These are phyloP conservation scores for Gryllus bimaculatus DNA, from an alignment of 1,140 invertebrate genomes.

Conservation along the genomic window DNA sequence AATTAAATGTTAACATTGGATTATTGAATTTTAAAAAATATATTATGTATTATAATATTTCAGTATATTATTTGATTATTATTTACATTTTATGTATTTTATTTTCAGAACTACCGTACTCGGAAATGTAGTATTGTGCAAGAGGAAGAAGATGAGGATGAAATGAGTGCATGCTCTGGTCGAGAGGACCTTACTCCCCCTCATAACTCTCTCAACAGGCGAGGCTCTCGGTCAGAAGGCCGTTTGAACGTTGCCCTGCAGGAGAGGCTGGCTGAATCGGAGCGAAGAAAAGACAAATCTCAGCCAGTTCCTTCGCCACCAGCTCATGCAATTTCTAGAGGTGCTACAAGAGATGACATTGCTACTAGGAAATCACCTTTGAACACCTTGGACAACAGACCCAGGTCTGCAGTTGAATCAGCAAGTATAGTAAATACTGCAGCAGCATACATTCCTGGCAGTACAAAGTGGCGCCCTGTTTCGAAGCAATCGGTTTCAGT, in stretches of 20 bases:
- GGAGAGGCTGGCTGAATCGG: slow-evolving; percentile 36
- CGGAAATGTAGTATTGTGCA: slow-evolving; percentile 82
- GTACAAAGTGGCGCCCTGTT: slow-evolving; percentile 20
- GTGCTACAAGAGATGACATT: slow-evolving; percentile 23
- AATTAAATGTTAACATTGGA: too few species aligned
- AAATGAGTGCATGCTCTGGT: slow-evolving; percentile 41
- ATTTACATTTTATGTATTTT: not conserved
- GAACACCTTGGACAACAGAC: not conserved
- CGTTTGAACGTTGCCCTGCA: slow-evolving; percentile 41
- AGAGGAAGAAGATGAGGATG: slow-evolving; percentile 69
- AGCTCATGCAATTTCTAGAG: slow-evolving; percentile 25
- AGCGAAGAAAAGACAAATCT: slow-evolving; percentile 27
- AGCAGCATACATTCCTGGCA: slow-evolving; percentile 23
- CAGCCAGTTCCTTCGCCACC: slow-evolving; percentile 4
- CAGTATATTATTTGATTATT: too few species aligned
- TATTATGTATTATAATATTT: too few species aligned
- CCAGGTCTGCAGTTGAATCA: slow-evolving; percentile 13
- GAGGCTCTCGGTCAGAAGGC: slow-evolving; percentile 31
- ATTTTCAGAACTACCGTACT: slow-evolving; percentile 41
- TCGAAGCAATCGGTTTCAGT: slow-evolving; percentile 12
- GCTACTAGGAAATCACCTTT: slow-evolving; percentile 9
- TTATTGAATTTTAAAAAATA: too few species aligned
- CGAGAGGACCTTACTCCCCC: slow-evolving; percentile 24
- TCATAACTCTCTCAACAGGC: slow-evolving; percentile 26
- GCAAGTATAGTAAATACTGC: slow-evolving; percentile 1